Conservation (phyloP, 1,140 invertebrate species). For the Anagrus nilaparvatae region DNA sequence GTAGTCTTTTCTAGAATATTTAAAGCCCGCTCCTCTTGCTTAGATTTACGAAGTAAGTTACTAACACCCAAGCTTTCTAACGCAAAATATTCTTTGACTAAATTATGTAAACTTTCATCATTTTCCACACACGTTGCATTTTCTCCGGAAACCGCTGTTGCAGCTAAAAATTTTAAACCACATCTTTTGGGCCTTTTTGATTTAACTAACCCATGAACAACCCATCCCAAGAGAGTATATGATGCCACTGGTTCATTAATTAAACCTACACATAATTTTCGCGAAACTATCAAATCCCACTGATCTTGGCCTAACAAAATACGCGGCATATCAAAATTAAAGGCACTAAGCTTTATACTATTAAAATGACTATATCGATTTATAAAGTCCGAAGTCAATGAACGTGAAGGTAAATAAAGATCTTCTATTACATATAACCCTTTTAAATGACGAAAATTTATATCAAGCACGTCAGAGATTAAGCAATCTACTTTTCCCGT, state of each 20-base stretch:
- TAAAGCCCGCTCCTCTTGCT: neutral
- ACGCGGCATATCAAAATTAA: neutral
- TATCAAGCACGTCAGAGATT: neutral
- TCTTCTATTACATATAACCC: neutral
- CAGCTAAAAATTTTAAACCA: neutral
- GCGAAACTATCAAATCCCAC: conserved; percentile 5
- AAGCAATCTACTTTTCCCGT: neutral
- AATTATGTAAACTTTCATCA: neutral
- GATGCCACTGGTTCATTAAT: neutral
- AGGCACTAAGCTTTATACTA: neutral
- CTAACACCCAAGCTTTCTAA: neutral
- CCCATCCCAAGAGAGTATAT: neutral
- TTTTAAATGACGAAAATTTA: neutral
- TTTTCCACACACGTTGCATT: too few species aligned
- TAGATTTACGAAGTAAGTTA: neutral
- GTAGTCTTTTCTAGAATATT: neutral
- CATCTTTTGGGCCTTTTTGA: neutral
- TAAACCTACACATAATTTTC: neutral
- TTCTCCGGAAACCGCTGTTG: neutral
- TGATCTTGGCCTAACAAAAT: conserved; percentile 13
- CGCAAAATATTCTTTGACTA: neutral
- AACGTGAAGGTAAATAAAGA: conserved; percentile 1
- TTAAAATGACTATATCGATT: neutral
- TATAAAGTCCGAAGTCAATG: neutral
- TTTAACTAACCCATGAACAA: neutral